Evolutionary conservation across 2,113 vertebrate species (phyloP).

Genomic region (Steatornis caripensis): DNA sequence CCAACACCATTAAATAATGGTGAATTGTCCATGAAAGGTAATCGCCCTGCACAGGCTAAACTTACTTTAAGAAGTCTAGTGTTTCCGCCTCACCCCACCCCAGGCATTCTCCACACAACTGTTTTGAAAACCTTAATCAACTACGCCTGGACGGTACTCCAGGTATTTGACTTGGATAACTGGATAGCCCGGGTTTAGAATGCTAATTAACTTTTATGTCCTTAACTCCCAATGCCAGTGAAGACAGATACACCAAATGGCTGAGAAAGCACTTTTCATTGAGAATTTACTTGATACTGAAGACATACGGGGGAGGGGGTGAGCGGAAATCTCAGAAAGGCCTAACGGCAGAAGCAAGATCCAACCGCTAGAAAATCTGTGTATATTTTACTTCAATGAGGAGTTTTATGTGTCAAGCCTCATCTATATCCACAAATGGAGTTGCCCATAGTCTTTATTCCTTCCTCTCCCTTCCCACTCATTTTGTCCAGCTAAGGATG

Average conservation of each 20-base stretch:
- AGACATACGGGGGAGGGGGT: fast-evolving
- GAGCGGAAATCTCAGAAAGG: not conserved
- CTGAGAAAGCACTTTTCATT: not conserved
- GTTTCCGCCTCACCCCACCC: not conserved
- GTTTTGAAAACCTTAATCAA: not conserved
- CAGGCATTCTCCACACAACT: not conserved
- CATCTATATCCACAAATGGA: not conserved
- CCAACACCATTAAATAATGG: not conserved
- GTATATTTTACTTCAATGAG: not conserved
- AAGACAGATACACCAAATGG: not conserved
- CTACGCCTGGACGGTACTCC: not conserved
- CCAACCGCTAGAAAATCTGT: not conserved
- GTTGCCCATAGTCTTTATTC: not conserved
- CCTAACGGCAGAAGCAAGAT: not conserved
- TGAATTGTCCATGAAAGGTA: not conserved
- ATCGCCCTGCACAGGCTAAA: not conserved
- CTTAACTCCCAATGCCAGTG: not conserved
- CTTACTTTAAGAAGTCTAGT: not conserved
- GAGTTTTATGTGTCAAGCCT: not conserved
- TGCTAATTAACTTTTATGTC: not conserved
- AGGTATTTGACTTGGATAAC: not conserved
- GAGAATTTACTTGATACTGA: not conserved
- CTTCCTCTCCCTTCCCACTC: not conserved
- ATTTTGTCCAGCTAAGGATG: not conserved
- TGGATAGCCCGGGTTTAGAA: not conserved